Conservation (phyloP, 2,888 invertebrate species). For the Choristoneura rosaceana region DNA sequence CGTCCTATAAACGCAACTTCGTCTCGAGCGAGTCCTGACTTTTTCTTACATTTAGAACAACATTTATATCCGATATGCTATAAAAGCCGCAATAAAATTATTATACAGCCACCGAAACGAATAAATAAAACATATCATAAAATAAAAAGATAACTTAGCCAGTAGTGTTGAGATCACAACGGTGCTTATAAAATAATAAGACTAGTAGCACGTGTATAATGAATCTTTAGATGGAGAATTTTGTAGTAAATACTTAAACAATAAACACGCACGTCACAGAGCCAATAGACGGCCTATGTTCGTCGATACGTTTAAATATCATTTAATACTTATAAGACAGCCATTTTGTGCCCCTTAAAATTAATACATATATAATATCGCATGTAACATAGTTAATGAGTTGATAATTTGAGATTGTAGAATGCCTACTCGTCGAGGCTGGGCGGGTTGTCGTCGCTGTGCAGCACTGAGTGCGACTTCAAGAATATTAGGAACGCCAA, state of each 20-base stretch:
- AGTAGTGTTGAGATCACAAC: conserved; percentile 56
- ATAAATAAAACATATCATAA: conserved; percentile 16
- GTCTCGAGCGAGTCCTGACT: neutral
- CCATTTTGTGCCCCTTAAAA: conserved; percentile 51
- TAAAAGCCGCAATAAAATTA: neutral
- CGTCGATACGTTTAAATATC: conserved; percentile 38
- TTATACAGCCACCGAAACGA: conserved; percentile 27
- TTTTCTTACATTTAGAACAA: neutral
- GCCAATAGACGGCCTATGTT: conserved; percentile 34
- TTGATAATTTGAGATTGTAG: conserved; percentile 19
- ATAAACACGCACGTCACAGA: conserved; percentile 8
- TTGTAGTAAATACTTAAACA: conserved; percentile 22
- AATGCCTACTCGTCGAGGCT: conserved; percentile 58
- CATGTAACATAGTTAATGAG: conserved; percentile 22
- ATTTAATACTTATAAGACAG: conserved; percentile 53
- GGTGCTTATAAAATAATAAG: conserved; percentile 48
- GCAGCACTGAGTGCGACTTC: conserved; percentile 59
- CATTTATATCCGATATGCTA: neutral
- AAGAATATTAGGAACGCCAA: conserved; percentile 71
- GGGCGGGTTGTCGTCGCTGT: conserved; percentile 55
- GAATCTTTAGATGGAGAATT: conserved; percentile 24
- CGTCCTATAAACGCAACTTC: conserved; percentile 17
- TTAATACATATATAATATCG: conserved; percentile 32
- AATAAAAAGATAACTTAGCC: conserved; percentile 37
- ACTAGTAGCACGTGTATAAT: conserved; percentile 49